Base-by-base conservation (phyloP, 2,113 vertebrate species). In the Leuciscus idus region DNA sequence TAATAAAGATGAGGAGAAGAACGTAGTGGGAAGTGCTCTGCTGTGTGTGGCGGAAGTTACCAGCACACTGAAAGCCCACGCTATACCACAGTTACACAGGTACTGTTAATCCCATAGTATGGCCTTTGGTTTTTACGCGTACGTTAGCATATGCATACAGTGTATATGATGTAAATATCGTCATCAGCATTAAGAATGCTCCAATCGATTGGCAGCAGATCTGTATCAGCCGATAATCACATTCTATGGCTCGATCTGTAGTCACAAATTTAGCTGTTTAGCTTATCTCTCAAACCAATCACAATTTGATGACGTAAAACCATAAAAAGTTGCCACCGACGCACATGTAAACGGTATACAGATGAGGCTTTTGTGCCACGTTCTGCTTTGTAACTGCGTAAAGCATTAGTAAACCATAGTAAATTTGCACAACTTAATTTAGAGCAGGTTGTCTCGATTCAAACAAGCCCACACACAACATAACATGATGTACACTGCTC, bases 1-100 rank as follows among this genome's bases (percentile, higher is more conserved):
- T 23, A 89, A 92, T 0, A 89, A 95, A 0, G 91, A 92, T 12
- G 97, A 98, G 52, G 98, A 99, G 83, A 97, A 92, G 92, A 98
- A 99, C 3, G 96, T 99, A 48, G 89, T 91, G 89, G 96, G 96
- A 62, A 97, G 98, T 21, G 97, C 97, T 11, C 94, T 99, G 92
- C 96, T 99, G 6, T 99, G 98, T 46, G 90, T 97, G 43, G 98
- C 98, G 0, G 98, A 99, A 88, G 95, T 96, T 86, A 95, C 96
- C 66, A 89, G 90, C 85, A 87, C 92, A 0, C 89, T 99, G 85
- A 96, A 95, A 85, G 96, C 96, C 0, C 94, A 96, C 82, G 95
- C 97, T 11, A 96, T 99, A 88, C 96, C 98, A 7, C 97, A 98
- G 76, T 91, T 99, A 13, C 98, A 97, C 87, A 96, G 97, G 98